phyloP scores from a whole-genome alignment of 2,113 vertebrate species.

The Shinisaurus crocodilurus region DNA sequence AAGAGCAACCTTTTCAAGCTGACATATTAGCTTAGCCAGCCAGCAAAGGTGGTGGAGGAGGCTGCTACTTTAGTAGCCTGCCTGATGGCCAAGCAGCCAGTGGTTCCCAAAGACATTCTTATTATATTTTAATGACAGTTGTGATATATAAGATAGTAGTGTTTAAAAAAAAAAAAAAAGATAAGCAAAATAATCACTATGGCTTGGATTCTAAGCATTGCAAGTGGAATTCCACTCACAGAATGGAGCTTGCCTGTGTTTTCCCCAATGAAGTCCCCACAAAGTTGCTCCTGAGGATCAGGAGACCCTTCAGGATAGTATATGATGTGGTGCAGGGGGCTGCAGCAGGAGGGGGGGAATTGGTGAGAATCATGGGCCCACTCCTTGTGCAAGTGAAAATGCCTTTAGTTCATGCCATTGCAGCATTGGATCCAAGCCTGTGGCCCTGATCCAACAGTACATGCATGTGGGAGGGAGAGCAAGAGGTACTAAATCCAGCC shows the following conservation, averaged over 20 bases:
- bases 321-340: no score
- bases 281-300: neutral
- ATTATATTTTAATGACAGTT: constrained; percentile 26
- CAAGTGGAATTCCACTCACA: neutral
- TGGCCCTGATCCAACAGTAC: neutral
- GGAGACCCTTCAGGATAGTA: neutral
- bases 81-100: constrained; percentile 11
- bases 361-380: neutral
- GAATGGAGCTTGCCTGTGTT: neutral
- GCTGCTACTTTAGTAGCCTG: constrained; percentile 3
- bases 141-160: neutral
- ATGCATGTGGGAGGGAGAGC: neutral
- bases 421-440: neutral
- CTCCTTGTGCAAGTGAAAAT: neutral
- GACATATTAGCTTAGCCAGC: neutral
- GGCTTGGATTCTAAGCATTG: neutral
- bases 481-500: neutral
- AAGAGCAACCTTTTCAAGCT: constrained; percentile 13
- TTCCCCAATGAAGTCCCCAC: no score
- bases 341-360: neutral
- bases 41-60: neutral
- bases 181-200: constrained; percentile 40
- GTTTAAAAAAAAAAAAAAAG: constrained; percentile 32
- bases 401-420: neutral
- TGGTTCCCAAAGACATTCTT: constrained; percentile 36